These are phyloP conservation scores for Acrobasis repandana DNA, from an alignment of 2,888 invertebrate species.

Conservation along the genomic window DNA sequence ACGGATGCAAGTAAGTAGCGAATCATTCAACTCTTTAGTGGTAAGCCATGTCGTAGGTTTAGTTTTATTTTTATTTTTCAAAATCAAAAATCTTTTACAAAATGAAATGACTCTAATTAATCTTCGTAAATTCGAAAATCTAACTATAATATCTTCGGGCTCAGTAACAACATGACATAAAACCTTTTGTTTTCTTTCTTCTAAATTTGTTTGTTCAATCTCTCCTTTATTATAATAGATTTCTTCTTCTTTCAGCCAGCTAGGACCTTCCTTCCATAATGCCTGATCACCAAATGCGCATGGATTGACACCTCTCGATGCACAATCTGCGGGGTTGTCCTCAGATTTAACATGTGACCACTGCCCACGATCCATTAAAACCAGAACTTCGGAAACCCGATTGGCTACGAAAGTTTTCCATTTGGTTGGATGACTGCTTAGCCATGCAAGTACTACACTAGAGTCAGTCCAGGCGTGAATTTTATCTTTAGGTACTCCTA, in stretches of 20 bases:
- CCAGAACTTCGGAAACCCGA: slow-evolving; percentile 34
- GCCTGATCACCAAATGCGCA: slow-evolving; percentile 30
- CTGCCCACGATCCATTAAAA: slow-evolving; percentile 24
- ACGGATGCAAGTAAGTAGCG: no score
- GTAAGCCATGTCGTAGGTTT: slow-evolving; percentile 28
- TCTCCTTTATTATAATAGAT: not conserved
- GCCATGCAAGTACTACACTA: slow-evolving; percentile 27
- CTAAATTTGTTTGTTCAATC: slow-evolving; percentile 20
- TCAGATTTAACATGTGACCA: slow-evolving; percentile 36
- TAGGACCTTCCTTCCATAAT: slow-evolving; percentile 32
- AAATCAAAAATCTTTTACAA: slow-evolving; percentile 30
- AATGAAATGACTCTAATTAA: slow-evolving; percentile 29
- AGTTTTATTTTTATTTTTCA: slow-evolving; percentile 22
- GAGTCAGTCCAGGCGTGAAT: slow-evolving; percentile 30
- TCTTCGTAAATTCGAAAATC: slow-evolving; percentile 29
- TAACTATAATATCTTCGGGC: slow-evolving; percentile 18
- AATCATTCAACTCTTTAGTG: slow-evolving; percentile 29
- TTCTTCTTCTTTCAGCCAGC: slow-evolving; percentile 17
- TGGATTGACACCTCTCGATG: slow-evolving; percentile 36
- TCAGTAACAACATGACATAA: not conserved
- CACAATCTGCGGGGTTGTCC: slow-evolving; percentile 40
- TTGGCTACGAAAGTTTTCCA: slow-evolving; percentile 31
- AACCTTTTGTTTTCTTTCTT: slow-evolving; percentile 20
- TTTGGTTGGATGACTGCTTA: slow-evolving; percentile 33
- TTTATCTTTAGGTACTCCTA: slow-evolving; percentile 14